These are phyloP conservation scores for Pachyuromys duprasi DNA, from an alignment of 2,797 vertebrate species.

Conservation along the genomic window DNA sequence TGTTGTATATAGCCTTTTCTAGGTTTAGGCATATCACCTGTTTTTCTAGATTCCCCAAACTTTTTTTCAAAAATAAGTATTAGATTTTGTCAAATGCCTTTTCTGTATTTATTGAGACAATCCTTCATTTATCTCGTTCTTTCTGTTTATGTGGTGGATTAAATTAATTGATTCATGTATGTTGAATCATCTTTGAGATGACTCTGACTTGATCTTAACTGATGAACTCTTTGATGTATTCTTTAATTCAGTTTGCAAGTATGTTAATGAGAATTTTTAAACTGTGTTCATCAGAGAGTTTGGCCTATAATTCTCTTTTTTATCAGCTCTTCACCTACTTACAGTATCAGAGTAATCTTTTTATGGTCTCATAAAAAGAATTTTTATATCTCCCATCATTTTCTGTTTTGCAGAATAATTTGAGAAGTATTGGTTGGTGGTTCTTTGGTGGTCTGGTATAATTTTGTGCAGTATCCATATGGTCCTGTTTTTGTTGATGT, in stretches of 20 bases:
- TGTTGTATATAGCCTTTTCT: neutral
- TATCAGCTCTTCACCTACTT: neutral
- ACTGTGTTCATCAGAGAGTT: neutral
- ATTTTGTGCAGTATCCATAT: too few species aligned
- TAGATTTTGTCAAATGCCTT: neutral
- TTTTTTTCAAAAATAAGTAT: neutral
- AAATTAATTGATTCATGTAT: too few species aligned
- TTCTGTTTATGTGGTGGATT: too few species aligned
- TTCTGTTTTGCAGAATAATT: neutral
- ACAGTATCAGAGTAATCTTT: neutral
- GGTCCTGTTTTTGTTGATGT: too few species aligned
- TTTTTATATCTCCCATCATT: neutral
- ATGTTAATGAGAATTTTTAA: neutral
- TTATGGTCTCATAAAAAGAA: neutral
- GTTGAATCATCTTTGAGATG: too few species aligned
- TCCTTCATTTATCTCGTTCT: neutral
- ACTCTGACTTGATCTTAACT: neutral
- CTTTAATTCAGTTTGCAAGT: neutral
- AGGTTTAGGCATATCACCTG: neutral
- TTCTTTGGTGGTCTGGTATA: neutral
- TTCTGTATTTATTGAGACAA: neutral
- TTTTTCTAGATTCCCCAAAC: neutral
- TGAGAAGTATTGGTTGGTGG: neutral
- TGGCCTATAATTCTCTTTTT: neutral
- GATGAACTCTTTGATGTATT: neutral